These are phyloP conservation scores for Epizoanthus rinbou DNA, from an alignment of 92 coral and sea anemone species.

Conservation along the genomic window DNA sequence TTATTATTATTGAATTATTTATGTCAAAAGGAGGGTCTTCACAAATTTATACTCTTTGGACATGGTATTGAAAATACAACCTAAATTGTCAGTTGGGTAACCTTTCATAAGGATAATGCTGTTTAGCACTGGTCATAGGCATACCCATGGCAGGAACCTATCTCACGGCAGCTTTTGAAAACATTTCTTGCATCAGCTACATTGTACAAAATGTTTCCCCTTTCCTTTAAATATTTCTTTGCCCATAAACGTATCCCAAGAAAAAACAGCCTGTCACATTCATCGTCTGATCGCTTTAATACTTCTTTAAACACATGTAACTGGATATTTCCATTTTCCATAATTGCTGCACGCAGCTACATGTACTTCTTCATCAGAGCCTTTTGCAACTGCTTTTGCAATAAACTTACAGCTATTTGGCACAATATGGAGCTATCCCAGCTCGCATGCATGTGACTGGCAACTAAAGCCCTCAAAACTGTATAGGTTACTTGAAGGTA, in stretches of 20 bases:
- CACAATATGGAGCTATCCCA: constrained; percentile 30
- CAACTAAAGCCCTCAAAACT: constrained; percentile 19
- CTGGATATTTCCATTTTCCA: constrained; percentile 16
- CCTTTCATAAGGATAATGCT: too few relatives aligned
- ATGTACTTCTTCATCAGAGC: constrained; percentile 11
- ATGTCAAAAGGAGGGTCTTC: too few relatives aligned
- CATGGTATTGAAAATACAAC: too few relatives aligned
- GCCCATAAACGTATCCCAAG: constrained; percentile 24
- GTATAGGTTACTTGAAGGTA: constrained; percentile 3
- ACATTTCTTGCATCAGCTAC: too few relatives aligned
- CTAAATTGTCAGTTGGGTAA: too few relatives aligned
- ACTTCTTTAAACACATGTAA: constrained; percentile 16
- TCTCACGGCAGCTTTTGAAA: too few relatives aligned
- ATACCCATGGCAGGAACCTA: too few relatives aligned
- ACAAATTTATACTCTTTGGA: too few relatives aligned
- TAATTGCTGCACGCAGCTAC: constrained; percentile 15
- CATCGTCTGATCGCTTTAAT: constrained; percentile 5
- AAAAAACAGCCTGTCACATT: constrained; percentile 23
- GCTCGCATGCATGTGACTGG: constrained; percentile 25
- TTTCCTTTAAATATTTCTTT: constrained; percentile 8
- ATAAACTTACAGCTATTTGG: constrained; percentile 19
- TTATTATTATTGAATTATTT: too few relatives aligned
- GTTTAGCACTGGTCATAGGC: too few relatives aligned
- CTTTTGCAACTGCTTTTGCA: constrained; percentile 21
- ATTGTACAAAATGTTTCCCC: background rate